Conservation (phyloP, 2,888 invertebrate genomes). For the Sarcophaga caerulescens region DNA sequence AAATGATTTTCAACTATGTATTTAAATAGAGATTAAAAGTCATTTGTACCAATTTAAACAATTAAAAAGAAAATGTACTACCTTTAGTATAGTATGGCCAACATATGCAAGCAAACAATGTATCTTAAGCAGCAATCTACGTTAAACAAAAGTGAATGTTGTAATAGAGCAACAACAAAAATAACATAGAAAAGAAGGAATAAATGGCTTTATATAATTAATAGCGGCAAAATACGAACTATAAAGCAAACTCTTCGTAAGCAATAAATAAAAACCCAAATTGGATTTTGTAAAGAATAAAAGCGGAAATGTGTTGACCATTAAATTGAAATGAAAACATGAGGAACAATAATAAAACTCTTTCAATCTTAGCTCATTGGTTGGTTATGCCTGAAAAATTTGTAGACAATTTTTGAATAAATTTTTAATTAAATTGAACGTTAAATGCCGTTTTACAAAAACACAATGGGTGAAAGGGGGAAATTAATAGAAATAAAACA, state of each 20-base stretch:
- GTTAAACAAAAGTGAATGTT: constrained; percentile 50
- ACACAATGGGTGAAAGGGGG: constrained; percentile 13
- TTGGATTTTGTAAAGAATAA: constrained; percentile 33
- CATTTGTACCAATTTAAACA: no score
- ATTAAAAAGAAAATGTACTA: no score
- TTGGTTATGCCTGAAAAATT: constrained; percentile 27
- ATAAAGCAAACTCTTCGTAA: background rate
- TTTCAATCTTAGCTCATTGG: background rate
- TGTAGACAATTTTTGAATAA: constrained; percentile 23
- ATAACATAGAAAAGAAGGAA: constrained; percentile 13
- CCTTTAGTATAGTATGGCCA: background rate
- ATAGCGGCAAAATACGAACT: constrained; percentile 49
- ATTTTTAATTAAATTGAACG: constrained; percentile 21
- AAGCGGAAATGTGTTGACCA: constrained; percentile 35
- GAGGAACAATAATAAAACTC: constrained; percentile 16
- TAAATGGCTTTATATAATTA: constrained; percentile 34
- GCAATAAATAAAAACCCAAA: constrained; percentile 12
- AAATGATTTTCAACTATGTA: no score
- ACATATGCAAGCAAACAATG: background rate
- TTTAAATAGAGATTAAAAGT: no score
- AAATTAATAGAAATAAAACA: constrained; percentile 33
- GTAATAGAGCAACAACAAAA: background rate
- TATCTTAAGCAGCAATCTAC: background rate
- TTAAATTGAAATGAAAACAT: constrained; percentile 33
- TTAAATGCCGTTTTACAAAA: constrained; percentile 16